phyloP scores from a whole-genome alignment of 2,888 invertebrate genomes.

The Euzetes globulus region DNA sequence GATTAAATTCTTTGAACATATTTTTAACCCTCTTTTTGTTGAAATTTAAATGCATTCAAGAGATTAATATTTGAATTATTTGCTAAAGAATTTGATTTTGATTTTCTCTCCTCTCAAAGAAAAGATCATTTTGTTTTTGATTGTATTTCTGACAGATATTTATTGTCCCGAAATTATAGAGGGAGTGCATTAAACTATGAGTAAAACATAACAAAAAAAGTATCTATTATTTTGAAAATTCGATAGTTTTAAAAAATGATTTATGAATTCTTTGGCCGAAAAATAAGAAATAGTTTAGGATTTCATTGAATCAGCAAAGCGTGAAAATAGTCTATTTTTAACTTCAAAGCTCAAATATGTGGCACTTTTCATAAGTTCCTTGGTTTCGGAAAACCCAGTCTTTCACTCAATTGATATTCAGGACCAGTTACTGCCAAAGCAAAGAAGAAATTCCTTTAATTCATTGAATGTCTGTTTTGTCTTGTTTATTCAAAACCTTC shows the following conservation, averaged over 20 bases:
- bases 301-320: constrained; percentile 26
- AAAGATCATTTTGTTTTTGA: background rate
- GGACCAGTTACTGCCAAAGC: background rate
- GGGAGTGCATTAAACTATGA: background rate
- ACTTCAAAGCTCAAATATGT: background rate
- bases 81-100: background rate
- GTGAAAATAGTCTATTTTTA: constrained; percentile 20
- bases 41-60: no score
- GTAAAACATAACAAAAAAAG: background rate
- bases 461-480: background rate
- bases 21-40: no score
- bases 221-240: constrained; percentile 21
- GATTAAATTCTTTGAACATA: no score
- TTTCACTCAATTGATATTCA: background rate
- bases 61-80: background rate
- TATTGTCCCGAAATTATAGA: background rate
- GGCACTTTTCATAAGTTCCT: no score
- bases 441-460: background rate
- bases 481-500: background rate
- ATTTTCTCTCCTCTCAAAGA: background rate
- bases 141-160: background rate
- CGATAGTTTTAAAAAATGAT: constrained; percentile 23
- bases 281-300: background rate
- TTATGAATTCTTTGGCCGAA: background rate
- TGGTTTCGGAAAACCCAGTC: background rate